Evolutionary conservation across 2,888 invertebrate genomes (phyloP).

Genomic region (Orchesellides sinensis): DNA sequence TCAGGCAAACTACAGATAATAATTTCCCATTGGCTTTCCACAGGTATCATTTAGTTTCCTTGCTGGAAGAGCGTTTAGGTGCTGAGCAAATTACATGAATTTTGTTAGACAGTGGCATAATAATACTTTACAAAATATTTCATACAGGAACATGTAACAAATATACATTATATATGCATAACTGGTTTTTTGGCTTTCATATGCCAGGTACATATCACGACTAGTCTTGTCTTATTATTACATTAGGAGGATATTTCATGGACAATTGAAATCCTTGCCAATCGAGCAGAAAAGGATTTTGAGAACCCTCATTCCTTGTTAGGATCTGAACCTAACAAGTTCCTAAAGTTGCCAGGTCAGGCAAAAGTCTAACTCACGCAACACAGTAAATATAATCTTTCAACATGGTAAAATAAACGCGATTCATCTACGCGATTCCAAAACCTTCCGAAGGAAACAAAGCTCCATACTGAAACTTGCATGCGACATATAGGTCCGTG

Average conservation of each 20-base stretch:
- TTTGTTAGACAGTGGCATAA: conserved; percentile 13
- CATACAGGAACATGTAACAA: background rate
- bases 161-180: conserved; percentile 5
- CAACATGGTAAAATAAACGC: background rate
- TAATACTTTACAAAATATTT: background rate
- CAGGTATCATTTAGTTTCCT: conserved; percentile 5
- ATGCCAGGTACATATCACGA: too few relatives aligned
- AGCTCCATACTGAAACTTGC: background rate
- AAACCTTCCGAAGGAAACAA: background rate
- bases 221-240: too few relatives aligned
- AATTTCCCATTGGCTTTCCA: conserved; percentile 46
- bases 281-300: conserved; percentile 36
- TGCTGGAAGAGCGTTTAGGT: conserved; percentile 3
- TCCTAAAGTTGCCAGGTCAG: conserved; percentile 42
- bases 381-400: conserved; percentile 4
- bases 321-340: conserved; percentile 38
- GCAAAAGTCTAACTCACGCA: too few relatives aligned
- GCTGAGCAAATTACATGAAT: conserved; percentile 43
- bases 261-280: conserved; percentile 52
- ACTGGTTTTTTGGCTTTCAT: conserved; percentile 27
- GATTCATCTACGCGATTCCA: background rate
- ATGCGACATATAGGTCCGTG: background rate
- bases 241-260: conserved; percentile 49
- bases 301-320: conserved; percentile 36
- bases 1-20: conserved; percentile 35